Conservation (phyloP, 2,797 vertebrate species). For the Onychomys torridus region DNA sequence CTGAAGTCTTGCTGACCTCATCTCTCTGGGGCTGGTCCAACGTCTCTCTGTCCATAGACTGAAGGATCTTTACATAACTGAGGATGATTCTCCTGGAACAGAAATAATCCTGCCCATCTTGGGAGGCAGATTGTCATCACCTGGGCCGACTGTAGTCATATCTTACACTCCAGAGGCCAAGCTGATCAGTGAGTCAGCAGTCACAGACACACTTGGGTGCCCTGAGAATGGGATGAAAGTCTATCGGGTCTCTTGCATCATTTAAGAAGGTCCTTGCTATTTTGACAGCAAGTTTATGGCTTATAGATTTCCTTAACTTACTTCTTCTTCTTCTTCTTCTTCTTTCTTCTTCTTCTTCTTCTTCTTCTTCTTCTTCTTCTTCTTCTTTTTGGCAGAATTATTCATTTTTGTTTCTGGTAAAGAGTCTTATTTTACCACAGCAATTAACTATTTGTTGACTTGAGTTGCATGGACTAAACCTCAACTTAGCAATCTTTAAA, state of each 20-base stretch:
- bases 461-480: neutral
- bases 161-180: neutral
- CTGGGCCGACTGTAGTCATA: neutral
- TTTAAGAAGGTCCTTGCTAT: neutral
- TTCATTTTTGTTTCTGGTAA: neutral
- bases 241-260: neutral
- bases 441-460: neutral
- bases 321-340: neutral
- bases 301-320: neutral
- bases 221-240: neutral
- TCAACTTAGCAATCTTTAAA: neutral
- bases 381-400: neutral
- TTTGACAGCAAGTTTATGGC: neutral
- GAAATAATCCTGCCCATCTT: neutral
- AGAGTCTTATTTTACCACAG: neutral
- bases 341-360: neutral
- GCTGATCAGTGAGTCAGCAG: neutral
- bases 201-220: neutral
- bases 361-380: too few relatives aligned
- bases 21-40: neutral
- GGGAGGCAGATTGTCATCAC: neutral
- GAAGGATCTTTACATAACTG: neutral
- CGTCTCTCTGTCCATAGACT: neutral
- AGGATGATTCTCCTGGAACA: neutral
- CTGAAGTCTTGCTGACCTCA: neutral